Evolutionary conservation across 2,797 vertebrate species (phyloP).

Genomic region (Silurus lanzhouensis): DNA sequence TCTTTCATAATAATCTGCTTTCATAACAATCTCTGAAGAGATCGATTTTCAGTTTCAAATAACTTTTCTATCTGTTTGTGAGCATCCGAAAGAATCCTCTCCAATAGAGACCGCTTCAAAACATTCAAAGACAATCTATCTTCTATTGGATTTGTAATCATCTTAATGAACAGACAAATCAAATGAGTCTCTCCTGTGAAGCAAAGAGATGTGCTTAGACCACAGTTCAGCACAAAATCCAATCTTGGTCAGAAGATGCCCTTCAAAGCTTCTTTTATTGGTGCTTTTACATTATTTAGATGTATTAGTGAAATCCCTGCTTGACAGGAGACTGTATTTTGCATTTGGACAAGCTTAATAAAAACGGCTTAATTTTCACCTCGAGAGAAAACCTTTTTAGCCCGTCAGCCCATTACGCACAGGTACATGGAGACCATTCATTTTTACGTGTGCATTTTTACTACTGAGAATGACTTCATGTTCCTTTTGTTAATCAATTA

Average conservation of each 20-base stretch:
- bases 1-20: not conserved
- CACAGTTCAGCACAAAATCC: not conserved
- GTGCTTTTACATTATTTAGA: conserved; percentile 36
- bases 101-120: not conserved
- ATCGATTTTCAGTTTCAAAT: not conserved
- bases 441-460: not conserved
- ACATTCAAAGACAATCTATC: not conserved
- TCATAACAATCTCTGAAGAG: not conserved
- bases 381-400: conserved; percentile 22
- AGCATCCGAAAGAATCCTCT: not conserved
- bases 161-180: not conserved
- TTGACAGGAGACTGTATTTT: conserved; percentile 31
- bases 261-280: conserved; percentile 22
- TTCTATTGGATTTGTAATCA: not conserved
- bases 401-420: not conserved
- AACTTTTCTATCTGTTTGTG: not conserved
- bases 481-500: not conserved
- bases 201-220: not conserved
- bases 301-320: conserved; percentile 1
- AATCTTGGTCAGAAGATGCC: not conserved
- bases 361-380: conserved; percentile 29
- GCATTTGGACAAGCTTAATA: conserved; percentile 51
- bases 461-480: not conserved
- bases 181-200: not conserved
- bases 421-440: not conserved